Evolutionary conservation across 2,113 vertebrate species (phyloP), one percentile per base, ranked within the genome.

Genomic region (Corythornis vintsioides): DNA sequence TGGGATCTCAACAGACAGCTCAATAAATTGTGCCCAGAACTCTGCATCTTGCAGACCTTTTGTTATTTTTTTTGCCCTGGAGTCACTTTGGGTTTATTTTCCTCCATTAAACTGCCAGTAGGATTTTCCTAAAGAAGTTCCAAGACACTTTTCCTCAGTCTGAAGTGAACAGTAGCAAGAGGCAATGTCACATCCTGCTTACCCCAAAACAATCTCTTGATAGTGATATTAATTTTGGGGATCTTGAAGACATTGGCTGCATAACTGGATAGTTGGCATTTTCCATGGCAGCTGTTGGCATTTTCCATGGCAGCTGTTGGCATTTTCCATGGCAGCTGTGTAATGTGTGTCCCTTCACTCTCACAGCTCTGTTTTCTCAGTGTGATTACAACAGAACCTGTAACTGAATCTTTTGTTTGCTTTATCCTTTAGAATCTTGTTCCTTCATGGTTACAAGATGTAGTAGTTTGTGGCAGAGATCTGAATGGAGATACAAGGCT

Each of bases 1-100:
- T 73, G 55, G 71, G 70, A 95, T 95, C 92, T 91, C 81, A 70
- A 47, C 92, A 96, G 90, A 79, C 94, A 87, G 92, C 86, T 79
- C 15, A 19, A 77, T 72, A 69, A 89, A 90, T 82, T 59, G 70
- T 66, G 90, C 93, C 73, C 83, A 67, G 59, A 83, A 17, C 77
- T 56, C 65, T 66, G 89, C 8, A 8, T 85, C 55, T 66, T 79
- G 63, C 81, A 89, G 89, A 87, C 84, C 89, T 90, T 84, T 86
- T 76, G 86, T 76, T 90, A 16, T 21, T 75, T 89, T 83, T 85
- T 89, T 85, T 87, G 84, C 81, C 55, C 81, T 66, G 81, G 81
- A 93, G 50, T 85, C 77, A 38, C 21, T 73, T 89, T 43, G 38
- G 55, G 61, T 95, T 86, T 72, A 59, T 76, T 86, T 94, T 63